A percentile compares a stretch with the other conserved stretches of the same genome.
Conservation (phyloP, 2,888 invertebrate genomes). For the Pasiphila rectangulata region DNA sequence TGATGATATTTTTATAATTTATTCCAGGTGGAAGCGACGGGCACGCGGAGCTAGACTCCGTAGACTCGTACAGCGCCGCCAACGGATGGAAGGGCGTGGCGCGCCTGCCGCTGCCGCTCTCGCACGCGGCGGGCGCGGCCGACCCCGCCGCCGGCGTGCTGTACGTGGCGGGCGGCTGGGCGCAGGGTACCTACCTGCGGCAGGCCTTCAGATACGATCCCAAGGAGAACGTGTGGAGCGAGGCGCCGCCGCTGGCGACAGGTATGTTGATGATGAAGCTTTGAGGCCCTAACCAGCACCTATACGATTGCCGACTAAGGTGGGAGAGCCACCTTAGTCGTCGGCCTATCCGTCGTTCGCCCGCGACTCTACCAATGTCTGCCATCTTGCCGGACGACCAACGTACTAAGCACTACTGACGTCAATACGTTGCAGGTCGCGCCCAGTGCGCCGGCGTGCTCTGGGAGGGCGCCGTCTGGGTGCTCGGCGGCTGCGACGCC, state of each 20-base stretch:
- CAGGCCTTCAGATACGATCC: slow-evolving; percentile 88
- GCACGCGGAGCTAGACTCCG: slow-evolving; percentile 86
- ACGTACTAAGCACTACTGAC: too few species aligned
- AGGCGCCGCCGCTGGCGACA: slow-evolving; percentile 83
- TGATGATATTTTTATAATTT: too few species aligned
- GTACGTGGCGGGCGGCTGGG: slow-evolving; percentile 82
- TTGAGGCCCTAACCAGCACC: too few species aligned
- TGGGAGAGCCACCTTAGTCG: too few species aligned
- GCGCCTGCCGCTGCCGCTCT: slow-evolving; percentile 79
- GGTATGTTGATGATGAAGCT: too few species aligned
- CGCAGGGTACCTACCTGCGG: slow-evolving; percentile 79
- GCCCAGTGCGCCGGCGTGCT: slow-evolving; percentile 89
- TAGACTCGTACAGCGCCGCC: slow-evolving; percentile 69
- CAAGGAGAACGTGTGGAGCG: slow-evolving; percentile 82
- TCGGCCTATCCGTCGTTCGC: too few species aligned
- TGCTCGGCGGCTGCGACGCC: slow-evolving; percentile 92
- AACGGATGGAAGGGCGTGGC: slow-evolving; percentile 67
- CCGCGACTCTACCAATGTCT: too few species aligned
- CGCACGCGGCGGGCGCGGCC: slow-evolving; percentile 86
- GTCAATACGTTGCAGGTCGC: slow-evolving; percentile 75
- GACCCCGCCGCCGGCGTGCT: slow-evolving; percentile 78
- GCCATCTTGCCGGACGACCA: too few species aligned
- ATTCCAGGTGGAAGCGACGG: slow-evolving; percentile 88
- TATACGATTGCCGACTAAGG: too few species aligned
- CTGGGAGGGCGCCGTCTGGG: slow-evolving; percentile 86